A percentile compares a stretch with the other conserved stretches of the same genome.
phyloP scores from a whole-genome alignment of 2,888 invertebrate genomes.

The Meteorus cinctellus region DNA sequence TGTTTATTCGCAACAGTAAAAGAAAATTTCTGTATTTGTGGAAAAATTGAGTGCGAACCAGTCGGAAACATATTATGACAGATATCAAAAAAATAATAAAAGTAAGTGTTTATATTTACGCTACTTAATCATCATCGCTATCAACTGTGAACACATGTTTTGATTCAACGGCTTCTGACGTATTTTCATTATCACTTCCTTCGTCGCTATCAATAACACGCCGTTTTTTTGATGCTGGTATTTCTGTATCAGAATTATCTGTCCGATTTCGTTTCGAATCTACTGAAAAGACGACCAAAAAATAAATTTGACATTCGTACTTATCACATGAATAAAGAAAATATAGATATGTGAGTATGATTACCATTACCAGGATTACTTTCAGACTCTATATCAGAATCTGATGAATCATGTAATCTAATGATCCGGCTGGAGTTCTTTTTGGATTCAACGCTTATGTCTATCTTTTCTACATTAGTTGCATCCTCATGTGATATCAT shows the following conservation, averaged over 20 bases:
- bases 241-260: constrained; percentile 58
- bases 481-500: not conserved
- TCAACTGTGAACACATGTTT: constrained; percentile 54
- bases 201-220: constrained; percentile 68
- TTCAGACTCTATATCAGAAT: constrained; percentile 55
- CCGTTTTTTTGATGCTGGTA: constrained; percentile 63
- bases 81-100: constrained; percentile 18
- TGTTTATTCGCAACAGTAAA: not conserved
- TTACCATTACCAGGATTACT: constrained; percentile 34
- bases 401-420: constrained; percentile 53
- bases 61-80: not conserved
- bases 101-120: constrained; percentile 14
- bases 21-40: not conserved
- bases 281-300: constrained; percentile 45
- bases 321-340: constrained; percentile 1
- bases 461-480: constrained; percentile 36
- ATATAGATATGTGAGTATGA: not conserved
- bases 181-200: constrained; percentile 52
- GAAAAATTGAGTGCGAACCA: not conserved
- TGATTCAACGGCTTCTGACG: constrained; percentile 2
- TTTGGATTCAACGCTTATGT: constrained; percentile 23
- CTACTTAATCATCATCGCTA: constrained; percentile 64
- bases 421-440: constrained; percentile 50
- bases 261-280: constrained; percentile 60
- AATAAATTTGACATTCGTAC: not conserved